Evolutionary conservation across 1,140 invertebrate species (phyloP), one percentile per base, ranked within the genome.

Genomic region (Pseudomyrmex flavicornis): DNA sequence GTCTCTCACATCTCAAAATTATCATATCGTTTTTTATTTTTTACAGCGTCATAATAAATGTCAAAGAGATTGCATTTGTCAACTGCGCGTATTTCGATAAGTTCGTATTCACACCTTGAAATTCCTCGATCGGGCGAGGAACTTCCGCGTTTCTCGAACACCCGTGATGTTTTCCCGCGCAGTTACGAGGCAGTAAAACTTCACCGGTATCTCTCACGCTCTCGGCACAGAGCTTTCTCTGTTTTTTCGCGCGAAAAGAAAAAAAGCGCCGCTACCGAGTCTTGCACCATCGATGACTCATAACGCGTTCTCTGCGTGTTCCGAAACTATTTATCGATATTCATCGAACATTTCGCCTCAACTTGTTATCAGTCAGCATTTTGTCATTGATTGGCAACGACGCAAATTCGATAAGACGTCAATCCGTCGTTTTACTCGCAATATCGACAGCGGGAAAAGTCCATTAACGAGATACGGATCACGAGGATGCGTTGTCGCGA

Each of bases 121-220:
- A 48, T 48, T 35, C 68, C 76, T 50, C 13, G 65, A n/a, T 0
- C 8, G 17, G 35, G 50, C 26, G 63, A 26, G 52, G 17, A 44
- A 58, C 76, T 79, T 79, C 76, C 76, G 76, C 65, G 76, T 79
- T 79, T 79, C 76, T 63, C 76, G 15, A 35, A 15, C 52, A 4
- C 8, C 50, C 63, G 52, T 22, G 58, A 50, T 22, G 50, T 61
- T 69, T 79, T 69, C 35, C 52, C 50, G 63, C 5, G 15, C 10
- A 10, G 20, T n/a, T 26, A 15, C 26, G 26, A 72, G 54, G n/a
- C n/a, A 44, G 52, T 35, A 15, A 54, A 44, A n/a, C 58, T 44
- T 15, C 13, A 15, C 54, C 5, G 54, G 2, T 73, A 44, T 48
- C 35, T n/a, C 35, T n/a, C 20, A 22, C 2, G 22, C n/a, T 2